Evolutionary conservation across 2,888 invertebrate genomes (phyloP).

Genomic region (Phymatocera aterrima): DNA sequence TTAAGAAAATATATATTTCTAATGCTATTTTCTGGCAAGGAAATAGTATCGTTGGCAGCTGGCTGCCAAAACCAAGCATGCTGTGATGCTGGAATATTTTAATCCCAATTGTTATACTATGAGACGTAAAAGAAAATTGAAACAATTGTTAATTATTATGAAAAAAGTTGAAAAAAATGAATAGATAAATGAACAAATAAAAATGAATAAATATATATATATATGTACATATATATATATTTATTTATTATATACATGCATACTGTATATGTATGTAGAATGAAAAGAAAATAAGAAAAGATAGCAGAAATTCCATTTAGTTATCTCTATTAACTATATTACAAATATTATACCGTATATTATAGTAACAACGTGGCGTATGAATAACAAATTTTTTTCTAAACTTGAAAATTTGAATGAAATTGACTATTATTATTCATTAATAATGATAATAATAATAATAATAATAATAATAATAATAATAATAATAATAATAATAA

Average conservation of each 20-base stretch:
- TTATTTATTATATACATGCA: no score
- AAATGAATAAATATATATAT: no score
- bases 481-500: no score
- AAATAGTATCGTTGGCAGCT: slow-evolving; percentile 51
- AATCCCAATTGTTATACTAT: slow-evolving; percentile 31
- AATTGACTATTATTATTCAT: slow-evolving; percentile 11
- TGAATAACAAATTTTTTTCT: background rate
- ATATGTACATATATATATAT: no score
- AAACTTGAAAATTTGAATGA: slow-evolving; percentile 9
- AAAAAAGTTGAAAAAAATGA: background rate
- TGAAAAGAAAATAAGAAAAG: no score
- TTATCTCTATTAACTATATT: background rate
- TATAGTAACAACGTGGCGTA: background rate
- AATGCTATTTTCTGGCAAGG: slow-evolving; percentile 52
- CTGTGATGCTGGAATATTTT: slow-evolving; percentile 47
- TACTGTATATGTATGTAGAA: background rate
- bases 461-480: no score
- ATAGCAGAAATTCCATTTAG: background rate
- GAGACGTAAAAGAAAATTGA: background rate
- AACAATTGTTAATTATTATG: no score
- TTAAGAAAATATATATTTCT: slow-evolving; percentile 57
- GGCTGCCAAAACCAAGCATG: slow-evolving; percentile 50
- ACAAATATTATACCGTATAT: background rate
- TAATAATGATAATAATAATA: no score
- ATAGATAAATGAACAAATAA: background rate